Percentiles rank a stretch among this genome's conserved stretches.
Conservation (phyloP, 2,888 invertebrate genomes). For the Alloplasta piceator region DNA sequence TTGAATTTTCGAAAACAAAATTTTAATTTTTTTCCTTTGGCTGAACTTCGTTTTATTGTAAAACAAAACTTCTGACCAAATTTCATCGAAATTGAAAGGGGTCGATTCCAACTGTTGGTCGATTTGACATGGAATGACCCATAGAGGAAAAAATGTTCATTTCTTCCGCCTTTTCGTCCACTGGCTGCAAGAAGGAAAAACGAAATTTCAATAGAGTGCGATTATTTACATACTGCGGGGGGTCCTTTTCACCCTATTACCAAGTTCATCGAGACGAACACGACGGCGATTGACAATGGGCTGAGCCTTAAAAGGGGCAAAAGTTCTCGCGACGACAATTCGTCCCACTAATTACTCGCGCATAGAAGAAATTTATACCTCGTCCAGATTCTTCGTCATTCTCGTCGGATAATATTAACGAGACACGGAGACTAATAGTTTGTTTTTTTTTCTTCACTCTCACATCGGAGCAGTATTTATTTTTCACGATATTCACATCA, state of each 20-base stretch:
- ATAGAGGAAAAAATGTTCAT: neutral
- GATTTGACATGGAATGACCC: too few species aligned
- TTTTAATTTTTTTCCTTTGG: too few species aligned
- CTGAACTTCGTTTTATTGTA: too few species aligned
- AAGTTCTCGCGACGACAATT: conserved; percentile 47
- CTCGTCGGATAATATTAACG: too few species aligned
- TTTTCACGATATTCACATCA: conserved; percentile 71
- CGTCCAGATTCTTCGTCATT: too few species aligned
- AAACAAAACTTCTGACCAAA: too few species aligned
- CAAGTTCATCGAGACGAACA: conserved; percentile 28
- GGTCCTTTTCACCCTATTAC: conserved; percentile 57
- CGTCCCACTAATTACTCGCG: conserved; percentile 33
- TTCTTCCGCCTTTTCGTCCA: conserved; percentile 1
- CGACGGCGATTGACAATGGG: conserved; percentile 17
- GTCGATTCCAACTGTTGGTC: too few species aligned
- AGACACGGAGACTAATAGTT: neutral
- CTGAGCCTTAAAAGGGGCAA: neutral
- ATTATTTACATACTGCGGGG: conserved; percentile 55
- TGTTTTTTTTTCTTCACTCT: conserved; percentile 2
- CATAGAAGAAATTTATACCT: conserved; percentile 9
- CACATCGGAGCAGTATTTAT: conserved; percentile 68
- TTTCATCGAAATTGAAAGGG: too few species aligned
- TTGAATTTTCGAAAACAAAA: too few species aligned
- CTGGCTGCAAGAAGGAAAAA: conserved; percentile 11
- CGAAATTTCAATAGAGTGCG: conserved; percentile 41